Conservation (phyloP, 2,797 vertebrate genomes). For the Tauraco hartlaubi region DNA sequence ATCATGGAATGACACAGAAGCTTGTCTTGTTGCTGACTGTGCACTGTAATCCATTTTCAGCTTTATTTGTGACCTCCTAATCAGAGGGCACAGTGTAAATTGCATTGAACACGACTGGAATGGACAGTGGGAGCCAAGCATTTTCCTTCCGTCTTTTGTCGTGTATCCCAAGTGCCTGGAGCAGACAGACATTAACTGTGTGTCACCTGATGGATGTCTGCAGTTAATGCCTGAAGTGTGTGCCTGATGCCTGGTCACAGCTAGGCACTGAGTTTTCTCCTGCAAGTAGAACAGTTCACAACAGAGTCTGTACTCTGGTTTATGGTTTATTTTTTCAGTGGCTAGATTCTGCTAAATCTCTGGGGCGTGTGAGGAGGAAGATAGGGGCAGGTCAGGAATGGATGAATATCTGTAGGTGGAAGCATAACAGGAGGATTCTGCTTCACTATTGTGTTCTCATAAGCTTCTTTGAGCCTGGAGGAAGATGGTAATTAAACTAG, state of each 20-base stretch:
- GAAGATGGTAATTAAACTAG: constrained; percentile 44
- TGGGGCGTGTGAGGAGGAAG: not conserved
- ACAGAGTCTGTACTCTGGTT: accelerated
- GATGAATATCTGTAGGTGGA: constrained; percentile 24
- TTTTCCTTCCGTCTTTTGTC: not conserved
- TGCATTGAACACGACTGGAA: not conserved
- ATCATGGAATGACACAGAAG: not conserved
- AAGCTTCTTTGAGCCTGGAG: constrained; percentile 54
- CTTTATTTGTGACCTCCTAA: not conserved
- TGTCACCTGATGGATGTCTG: not conserved
- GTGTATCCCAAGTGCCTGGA: not conserved
- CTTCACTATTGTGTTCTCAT: not conserved
- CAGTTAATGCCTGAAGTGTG: not conserved
- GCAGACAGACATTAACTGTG: not conserved
- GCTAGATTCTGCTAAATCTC: not conserved
- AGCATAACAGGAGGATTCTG: not conserved
- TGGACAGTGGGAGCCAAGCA: not conserved
- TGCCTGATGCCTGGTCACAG: not conserved
- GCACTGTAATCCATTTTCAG: not conserved
- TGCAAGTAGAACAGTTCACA: not conserved
- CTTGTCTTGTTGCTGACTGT: not conserved
- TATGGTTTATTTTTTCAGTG: not conserved
- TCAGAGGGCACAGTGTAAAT: not conserved
- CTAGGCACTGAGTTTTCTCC: not conserved
- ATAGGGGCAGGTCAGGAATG: not conserved